Base-by-base conservation (phyloP, 2,113 vertebrate species). In the Halichoeres trimaculatus region DNA sequence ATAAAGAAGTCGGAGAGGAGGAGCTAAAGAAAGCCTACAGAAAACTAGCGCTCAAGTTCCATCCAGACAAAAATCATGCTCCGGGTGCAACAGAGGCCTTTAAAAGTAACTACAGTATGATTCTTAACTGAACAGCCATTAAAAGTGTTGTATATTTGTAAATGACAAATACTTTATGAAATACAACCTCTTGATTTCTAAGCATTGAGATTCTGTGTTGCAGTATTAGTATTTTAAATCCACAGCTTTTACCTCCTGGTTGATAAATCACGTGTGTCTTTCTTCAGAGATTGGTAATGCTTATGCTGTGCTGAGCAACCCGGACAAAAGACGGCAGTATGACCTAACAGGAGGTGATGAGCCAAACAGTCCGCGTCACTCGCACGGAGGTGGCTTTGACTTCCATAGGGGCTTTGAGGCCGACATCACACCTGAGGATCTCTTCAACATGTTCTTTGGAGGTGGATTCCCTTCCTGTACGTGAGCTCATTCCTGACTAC, bases 371-470 rank as follows among this genome's bases (percentile, higher is more conserved):
- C 93, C 78, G 30, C 94, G 94, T 52, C 95, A 95, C 52, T 89
- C 94, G 41, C 96, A 95, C 0, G 94, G 94, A 8, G 91, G 95
- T 48, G 95, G 96, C 72, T 99, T 98, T 74, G 96, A 97, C 81
- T 99, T 98, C 93, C 96, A 97, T 51, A 88, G 96, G 84, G 97
- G 97, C 23, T 98, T 97, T 47, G 97, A 99, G 83, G 96, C 97
- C 0, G 97, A 99, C 85, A 97, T 99, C 90, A 99, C 97, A 51
- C 98, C 98, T 0, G 98, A 99, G 76, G 98, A 99, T 90, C 94
- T 99, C 41, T 99, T 99, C 89, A 99, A 99, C 90, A 99, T 99
- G 96, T 99, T 99, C 88, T 99, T 99, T 70, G 97, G 97, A 69
- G 97, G 97, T 1, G 94, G 96, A 30, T 99, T 99, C 83, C 96